Evolutionary conservation across 2,888 invertebrate genomes (phyloP).

Genomic region (Agapostemon virescens): DNA sequence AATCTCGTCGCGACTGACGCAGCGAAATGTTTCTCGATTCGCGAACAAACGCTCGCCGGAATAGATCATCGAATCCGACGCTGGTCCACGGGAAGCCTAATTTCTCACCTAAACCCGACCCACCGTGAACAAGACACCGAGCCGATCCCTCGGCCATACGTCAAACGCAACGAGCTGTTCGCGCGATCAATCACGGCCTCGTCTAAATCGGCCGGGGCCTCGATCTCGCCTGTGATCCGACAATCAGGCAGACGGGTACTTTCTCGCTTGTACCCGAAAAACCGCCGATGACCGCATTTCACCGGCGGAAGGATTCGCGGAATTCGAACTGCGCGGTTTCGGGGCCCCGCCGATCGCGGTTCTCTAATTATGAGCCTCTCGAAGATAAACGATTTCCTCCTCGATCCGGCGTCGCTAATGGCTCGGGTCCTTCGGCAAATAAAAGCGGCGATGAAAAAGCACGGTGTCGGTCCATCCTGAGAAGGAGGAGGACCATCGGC

Average conservation of each 20-base stretch:
- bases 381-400: slow-evolving; percentile 47
- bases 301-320: background rate
- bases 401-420: slow-evolving; percentile 44
- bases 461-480: no score
- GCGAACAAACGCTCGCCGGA: background rate
- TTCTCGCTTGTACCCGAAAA: slow-evolving; percentile 18
- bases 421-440: slow-evolving; percentile 27
- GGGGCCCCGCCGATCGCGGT: slow-evolving; percentile 20
- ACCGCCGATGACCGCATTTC: slow-evolving; percentile 24
- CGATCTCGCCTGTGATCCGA: slow-evolving; percentile 1
- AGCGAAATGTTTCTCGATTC: no score
- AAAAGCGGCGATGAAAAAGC: slow-evolving; percentile 27
- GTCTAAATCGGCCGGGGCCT: slow-evolving; percentile 1
- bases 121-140: background rate
- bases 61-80: background rate
- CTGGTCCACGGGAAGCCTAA: background rate
- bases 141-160: background rate
- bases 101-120: background rate
- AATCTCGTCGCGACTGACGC: no score
- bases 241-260: slow-evolving; percentile 8
- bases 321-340: slow-evolving; percentile 8
- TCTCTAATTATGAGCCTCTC: slow-evolving; percentile 45
- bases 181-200: slow-evolving; percentile 7
- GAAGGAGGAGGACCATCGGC: background rate
- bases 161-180: background rate